Percentiles rank a stretch among this genome's conserved stretches.
Conservation (phyloP, 2,113 vertebrate species). For the Odobenus rosmarus region DNA sequence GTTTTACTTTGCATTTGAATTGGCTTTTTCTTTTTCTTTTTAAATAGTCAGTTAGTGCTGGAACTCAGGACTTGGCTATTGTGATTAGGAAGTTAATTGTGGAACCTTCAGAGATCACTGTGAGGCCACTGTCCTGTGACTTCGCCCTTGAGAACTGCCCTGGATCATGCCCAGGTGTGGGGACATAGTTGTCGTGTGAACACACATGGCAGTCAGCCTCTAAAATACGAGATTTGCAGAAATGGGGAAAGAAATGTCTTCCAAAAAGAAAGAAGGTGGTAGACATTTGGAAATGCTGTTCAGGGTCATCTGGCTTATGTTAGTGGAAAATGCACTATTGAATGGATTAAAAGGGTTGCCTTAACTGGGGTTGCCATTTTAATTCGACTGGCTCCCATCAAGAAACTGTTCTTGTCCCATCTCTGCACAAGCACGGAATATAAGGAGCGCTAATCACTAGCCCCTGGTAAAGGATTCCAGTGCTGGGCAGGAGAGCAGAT, state of each 20-base stretch:
- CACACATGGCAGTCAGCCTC: too few species aligned
- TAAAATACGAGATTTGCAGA: not conserved
- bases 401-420: not conserved
- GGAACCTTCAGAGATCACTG: not conserved
- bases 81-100: not conserved
- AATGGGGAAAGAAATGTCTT: not conserved
- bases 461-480: not conserved
- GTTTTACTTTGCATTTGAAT: not conserved
- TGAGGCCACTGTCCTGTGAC: not conserved
- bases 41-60: not conserved
- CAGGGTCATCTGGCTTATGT: not conserved
- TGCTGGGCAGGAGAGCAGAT: not conserved
- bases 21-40: not conserved
- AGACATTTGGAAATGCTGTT: not conserved
- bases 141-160: not conserved
- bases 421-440: not conserved
- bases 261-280: not conserved
- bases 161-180: too few species aligned
- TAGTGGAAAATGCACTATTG: not conserved
- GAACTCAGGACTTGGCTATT: not conserved
- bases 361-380: not conserved
- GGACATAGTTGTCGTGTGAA: not conserved
- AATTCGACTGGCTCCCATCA: not conserved
- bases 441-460: not conserved
- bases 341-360: not conserved